phyloP scores from a whole-genome alignment of 2,797 vertebrate species.

The Cichlasoma orientale region DNA sequence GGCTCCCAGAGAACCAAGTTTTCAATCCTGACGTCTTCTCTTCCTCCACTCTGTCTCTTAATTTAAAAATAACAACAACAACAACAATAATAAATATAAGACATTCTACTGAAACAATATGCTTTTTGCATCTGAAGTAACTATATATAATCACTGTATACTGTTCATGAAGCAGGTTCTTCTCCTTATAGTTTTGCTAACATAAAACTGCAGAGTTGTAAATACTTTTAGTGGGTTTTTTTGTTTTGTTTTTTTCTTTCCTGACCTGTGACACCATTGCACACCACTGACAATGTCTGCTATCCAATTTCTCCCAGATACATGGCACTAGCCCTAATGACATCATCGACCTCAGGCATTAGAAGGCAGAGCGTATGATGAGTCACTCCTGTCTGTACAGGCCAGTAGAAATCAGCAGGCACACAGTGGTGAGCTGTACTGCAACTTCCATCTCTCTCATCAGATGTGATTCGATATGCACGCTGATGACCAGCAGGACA shows the following conservation, averaged over 20 bases:
- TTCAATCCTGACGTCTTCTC: background rate
- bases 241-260: background rate
- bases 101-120: background rate
- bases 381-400: conserved; percentile 55
- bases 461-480: conserved; percentile 50
- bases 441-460: conserved; percentile 41
- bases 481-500: conserved; percentile 40
- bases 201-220: background rate
- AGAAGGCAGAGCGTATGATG: conserved; percentile 48
- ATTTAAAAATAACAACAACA: background rate
- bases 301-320: conserved; percentile 9
- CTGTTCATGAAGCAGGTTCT: background rate
- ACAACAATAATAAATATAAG: background rate
- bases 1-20: conserved; percentile 46
- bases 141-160: background rate
- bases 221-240: background rate
- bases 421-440: conserved; percentile 19
- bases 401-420: conserved; percentile 49
- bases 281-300: conserved; percentile 11
- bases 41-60: background rate
- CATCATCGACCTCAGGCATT: conserved; percentile 61
- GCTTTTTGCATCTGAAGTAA: background rate
- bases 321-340: conserved; percentile 47
- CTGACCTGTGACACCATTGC: background rate
- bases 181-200: background rate